Evolutionary conservation across 2,888 invertebrate genomes (phyloP).

Genomic region (Lochmaea capreae): DNA sequence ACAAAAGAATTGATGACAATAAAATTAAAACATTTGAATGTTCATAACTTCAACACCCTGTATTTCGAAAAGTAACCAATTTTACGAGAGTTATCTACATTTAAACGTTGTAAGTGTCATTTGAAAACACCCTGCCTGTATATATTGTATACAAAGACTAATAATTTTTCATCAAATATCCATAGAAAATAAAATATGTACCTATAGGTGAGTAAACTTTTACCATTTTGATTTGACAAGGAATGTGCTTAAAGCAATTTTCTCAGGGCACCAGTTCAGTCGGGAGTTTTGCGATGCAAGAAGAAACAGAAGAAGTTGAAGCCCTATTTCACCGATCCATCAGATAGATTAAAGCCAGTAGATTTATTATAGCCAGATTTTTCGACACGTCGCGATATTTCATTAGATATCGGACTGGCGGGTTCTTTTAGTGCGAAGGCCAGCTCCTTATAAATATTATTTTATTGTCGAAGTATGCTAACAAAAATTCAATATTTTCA

Average conservation of each 20-base stretch:
- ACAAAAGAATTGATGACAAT: no score
- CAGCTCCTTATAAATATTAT: background rate
- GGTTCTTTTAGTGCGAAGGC: constrained; percentile 19
- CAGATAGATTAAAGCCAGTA: constrained; percentile 40
- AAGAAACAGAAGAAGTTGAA: constrained; percentile 26
- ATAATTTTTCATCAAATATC: no score
- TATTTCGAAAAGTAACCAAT: no score
- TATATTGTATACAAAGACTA: background rate
- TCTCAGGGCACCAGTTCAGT: constrained; percentile 23
- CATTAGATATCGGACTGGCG: constrained; percentile 45
- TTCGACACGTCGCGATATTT: constrained; percentile 51
- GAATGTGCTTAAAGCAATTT: constrained; percentile 27
- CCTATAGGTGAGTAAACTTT: background rate
- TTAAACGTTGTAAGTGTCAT: no score
- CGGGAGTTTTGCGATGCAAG: constrained; percentile 30
- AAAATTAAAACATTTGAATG: no score
- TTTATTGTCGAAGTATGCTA: background rate
- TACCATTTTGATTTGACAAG: constrained; percentile 18
- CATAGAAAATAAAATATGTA: no score
- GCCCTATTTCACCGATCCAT: constrained; percentile 39
- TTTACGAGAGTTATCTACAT: no score
- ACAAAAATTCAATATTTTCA: background rate
- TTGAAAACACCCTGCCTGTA: no score
- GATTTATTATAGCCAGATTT: constrained; percentile 47
- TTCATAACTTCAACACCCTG: no score